Percentiles rank a stretch among this genome's conserved stretches.
phyloP scores from a whole-genome alignment of 2,113 vertebrate genomes.

The Tachysurus fulvidraco region DNA sequence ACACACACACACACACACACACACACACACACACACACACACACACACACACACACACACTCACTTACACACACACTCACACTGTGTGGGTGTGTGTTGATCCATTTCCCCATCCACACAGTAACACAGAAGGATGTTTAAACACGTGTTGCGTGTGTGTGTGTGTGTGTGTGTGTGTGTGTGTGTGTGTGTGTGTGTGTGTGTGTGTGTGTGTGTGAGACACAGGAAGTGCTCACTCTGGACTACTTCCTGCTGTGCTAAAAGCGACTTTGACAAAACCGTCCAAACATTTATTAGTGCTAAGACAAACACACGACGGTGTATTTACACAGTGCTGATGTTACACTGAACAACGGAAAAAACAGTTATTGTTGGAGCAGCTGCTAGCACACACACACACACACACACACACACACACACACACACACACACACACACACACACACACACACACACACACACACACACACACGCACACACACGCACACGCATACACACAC shows the following conservation, averaged over 20 bases:
- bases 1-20: background rate
- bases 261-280: conserved; percentile 15
- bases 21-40: background rate
- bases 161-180: conserved; percentile 2
- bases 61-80: too few relatives aligned
- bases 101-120: background rate
- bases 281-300: background rate
- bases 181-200: conserved; percentile 10
- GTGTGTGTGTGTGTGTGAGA: background rate
- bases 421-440: background rate
- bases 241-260: background rate
- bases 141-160: conserved; percentile 8
- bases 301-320: background rate
- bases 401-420: background rate
- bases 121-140: background rate
- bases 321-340: background rate
- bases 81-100: too few relatives aligned
- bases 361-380: conserved; percentile 1
- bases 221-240: background rate
- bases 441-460: background rate
- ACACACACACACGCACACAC: background rate
- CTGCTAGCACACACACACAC: background rate
- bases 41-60: too few relatives aligned
- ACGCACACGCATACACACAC: background rate
- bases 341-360: background rate